Base-by-base conservation (phyloP, 2,888 invertebrate species). In the Lasiommata megera region DNA sequence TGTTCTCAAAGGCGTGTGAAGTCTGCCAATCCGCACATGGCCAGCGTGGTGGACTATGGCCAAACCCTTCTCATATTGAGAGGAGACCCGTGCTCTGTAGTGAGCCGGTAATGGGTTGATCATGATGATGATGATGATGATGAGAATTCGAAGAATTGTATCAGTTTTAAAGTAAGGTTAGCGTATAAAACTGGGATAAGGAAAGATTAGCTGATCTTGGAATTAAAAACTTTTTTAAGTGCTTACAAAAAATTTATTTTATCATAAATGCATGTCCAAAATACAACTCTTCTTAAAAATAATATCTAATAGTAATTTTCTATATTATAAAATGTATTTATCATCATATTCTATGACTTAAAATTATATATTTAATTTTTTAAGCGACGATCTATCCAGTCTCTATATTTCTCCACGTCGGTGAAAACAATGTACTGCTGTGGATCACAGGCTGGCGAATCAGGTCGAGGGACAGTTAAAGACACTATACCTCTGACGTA, bases 371-470 rank as follows among this genome's bases (percentile, higher is more conserved):
- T 0, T 23, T 38, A 1, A 40, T 44, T 31, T 18, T 53, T 8
- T 5, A 74, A 62, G 46, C 74, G 54, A 1, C 1, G 34, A 11
- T 57, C 53, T 14, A 61, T 57, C 60, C 60, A 61, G 12, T 46
- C 28, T 16, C 31, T n/a, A 18, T 57, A 61, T 54, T 57, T 61
- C 2, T 37, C 51, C 3, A 61, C 52, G 23, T 61, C 61, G 6
- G 61, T 61, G 50, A 81, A 77, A 74, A 71, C 74, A 69, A 37
- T 46, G 8, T 56, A 61, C 23, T 47, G 40, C 8, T 50, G 23
- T 0, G 58, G 61, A 29, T 61, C 54, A 12, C 58, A 61, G 9
- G 56, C 47, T 1, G 58, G 48, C 9, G 43, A 38, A 18, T 58
- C 55, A 1, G n/a, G 29, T 17, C 48, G 54, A 3, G 61, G 46